Base-by-base conservation (phyloP, 37 sponge, comb jelly and placozoan genomes). In the Chondrilla cf. caribensis region DNA sequence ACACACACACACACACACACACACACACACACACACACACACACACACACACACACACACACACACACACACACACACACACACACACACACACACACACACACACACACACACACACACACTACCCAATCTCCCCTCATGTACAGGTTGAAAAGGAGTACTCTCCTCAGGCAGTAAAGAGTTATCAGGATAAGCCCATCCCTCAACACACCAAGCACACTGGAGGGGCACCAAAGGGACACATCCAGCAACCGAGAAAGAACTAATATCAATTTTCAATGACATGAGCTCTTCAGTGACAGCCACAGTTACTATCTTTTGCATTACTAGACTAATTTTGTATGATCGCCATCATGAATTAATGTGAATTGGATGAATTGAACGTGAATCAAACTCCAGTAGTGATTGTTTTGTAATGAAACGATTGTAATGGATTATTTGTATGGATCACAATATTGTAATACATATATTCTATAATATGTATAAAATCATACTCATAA, bases 131-230 rank as follows among this genome's bases (percentile, higher is more conserved):
- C 40, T 41, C 58, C 8, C 31, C 29, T 0, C 38, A 31, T 28
- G 2, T 24, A 17, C 25, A 73, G 76, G 43, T 73, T 19, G 76
- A 73, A 43, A 73, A 73, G 76, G 76, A 73, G 76, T 73, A 73
- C 75, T 21, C 67, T 5, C 0, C 77, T 0, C 70, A 82, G 70
- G 85, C 79, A 8, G 42, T 83, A 29, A 86, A 76, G 67, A 18
- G 9, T 2, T 68, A 77, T 26, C 92, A 91, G 43, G 37, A 77
- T 70, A 91, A 91, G 73, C 92, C 81, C 4, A 22, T 80, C 21
- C 81, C 81, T 18, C 62, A 80, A 40, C 81, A 80, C 40, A 40
- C 25, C 62, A 80, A 80, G 24, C 81, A 80, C 41, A 5, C 65
- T 24, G 64, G 60, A 7, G 38, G 38, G 17, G 14, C 41, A 18